A percentile compares a stretch with the other conserved stretches of the same genome.
These are phyloP conservation scores for Agrochola macilenta DNA, from an alignment of 2,888 invertebrate species.

Conservation along the genomic window DNA sequence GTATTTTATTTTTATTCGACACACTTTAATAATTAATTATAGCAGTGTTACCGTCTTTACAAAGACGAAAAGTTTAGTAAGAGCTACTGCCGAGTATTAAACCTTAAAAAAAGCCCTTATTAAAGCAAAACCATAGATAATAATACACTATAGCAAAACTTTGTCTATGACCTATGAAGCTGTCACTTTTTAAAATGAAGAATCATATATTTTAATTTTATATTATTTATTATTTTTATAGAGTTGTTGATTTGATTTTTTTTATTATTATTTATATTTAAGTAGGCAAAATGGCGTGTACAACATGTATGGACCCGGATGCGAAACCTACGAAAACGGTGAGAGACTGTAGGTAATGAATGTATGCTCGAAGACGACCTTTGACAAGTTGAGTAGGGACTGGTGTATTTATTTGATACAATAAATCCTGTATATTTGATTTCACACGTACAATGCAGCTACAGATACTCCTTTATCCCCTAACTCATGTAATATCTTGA, in stretches of 20 bases:
- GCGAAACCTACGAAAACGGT: slow-evolving; percentile 53
- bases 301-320: slow-evolving; percentile 47
- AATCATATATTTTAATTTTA: slow-evolving; percentile 28
- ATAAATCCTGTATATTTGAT: not conserved
- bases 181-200: slow-evolving; percentile 23
- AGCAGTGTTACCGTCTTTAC: not conserved
- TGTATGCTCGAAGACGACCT: not conserved
- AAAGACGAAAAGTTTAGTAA: not conserved
- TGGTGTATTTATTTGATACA: not conserved
- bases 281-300: slow-evolving; percentile 56
- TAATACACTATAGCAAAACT: not conserved
- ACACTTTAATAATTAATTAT: too few species aligned
- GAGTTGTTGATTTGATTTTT: slow-evolving; percentile 4
- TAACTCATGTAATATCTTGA: not conserved
- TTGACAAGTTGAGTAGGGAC: not conserved
- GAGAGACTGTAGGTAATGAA: slow-evolving; percentile 17
- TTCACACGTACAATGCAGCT: not conserved
- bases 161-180: not conserved
- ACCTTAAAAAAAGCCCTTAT: not conserved
- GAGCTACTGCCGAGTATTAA: not conserved
- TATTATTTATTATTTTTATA: slow-evolving; percentile 19
- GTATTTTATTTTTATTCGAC: not conserved
- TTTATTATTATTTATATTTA: slow-evolving; percentile 14
- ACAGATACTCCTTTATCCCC: too few species aligned
- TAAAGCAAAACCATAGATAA: not conserved